Evolutionary conservation across 2,113 vertebrate genomes (phyloP).

Genomic region (Lagopus leucura): DNA sequence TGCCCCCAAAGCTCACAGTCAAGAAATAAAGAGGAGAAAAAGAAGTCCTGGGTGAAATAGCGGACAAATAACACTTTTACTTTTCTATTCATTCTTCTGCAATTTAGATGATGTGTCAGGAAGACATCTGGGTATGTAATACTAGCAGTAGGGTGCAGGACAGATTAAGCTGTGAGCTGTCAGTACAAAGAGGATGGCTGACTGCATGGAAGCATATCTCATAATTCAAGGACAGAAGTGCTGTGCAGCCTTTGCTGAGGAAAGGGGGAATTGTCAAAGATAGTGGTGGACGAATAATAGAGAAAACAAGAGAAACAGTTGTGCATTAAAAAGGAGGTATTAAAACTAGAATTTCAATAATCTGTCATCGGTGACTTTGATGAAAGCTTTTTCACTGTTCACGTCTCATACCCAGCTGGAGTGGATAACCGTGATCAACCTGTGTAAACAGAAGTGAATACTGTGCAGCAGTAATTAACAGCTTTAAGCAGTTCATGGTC

Average conservation of each 20-base stretch:
- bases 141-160: conserved; percentile 33
- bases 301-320: conserved; percentile 28
- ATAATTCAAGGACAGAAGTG: conserved; percentile 47
- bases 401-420: conserved; percentile 17
- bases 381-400: not conserved
- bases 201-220: not conserved
- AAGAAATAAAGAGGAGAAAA: not conserved
- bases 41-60: not conserved
- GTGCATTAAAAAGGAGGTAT: conserved; percentile 29
- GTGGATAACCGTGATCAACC: not conserved
- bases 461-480: conserved; percentile 15
- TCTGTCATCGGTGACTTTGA: not conserved
- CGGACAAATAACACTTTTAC: not conserved
- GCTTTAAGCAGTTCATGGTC: not conserved
- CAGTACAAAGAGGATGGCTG: conserved; percentile 28
- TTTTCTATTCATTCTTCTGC: not conserved
- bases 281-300: not conserved
- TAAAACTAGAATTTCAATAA: conserved; percentile 24
- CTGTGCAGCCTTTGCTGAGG: not conserved
- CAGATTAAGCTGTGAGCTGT: conserved; percentile 51
- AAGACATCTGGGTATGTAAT: conserved; percentile 39
- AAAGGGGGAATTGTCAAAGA: not conserved
- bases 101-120: not conserved
- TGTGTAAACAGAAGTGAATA: not conserved
- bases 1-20: not conserved